phyloP scores from a whole-genome alignment of 2,888 invertebrate genomes.

The Zhuqinia jingwanae region DNA sequence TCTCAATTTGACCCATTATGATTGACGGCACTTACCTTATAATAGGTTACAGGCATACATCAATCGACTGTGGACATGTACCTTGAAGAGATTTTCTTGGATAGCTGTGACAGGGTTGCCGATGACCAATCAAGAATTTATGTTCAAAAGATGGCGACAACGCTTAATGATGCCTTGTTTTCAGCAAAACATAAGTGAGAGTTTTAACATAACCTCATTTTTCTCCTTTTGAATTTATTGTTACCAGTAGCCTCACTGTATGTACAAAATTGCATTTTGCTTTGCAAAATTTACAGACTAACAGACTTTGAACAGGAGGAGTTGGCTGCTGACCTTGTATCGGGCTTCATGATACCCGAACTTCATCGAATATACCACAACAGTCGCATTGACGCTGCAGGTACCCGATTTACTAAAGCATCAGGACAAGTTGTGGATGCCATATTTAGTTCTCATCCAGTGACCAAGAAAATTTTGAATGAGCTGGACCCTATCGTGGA shows the following conservation, averaged over 20 bases:
- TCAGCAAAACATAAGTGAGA: conserved; percentile 47
- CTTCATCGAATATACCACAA: conserved; percentile 71
- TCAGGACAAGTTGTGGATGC: conserved; percentile 75
- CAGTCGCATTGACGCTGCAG: conserved; percentile 66
- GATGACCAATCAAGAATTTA: conserved; percentile 83
- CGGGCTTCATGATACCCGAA: conserved; percentile 82
- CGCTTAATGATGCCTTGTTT: conserved; percentile 84
- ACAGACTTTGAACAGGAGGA: conserved; percentile 81
- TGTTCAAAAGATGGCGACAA: conserved; percentile 83
- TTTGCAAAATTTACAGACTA: conserved; percentile 50
- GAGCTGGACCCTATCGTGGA: conserved; percentile 63
- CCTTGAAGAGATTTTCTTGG: conserved; percentile 85
- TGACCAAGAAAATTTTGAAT: conserved; percentile 67
- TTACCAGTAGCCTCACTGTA: no score
- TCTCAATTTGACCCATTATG: conserved; percentile 9
- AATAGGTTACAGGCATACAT: conserved; percentile 84
- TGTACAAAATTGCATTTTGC: no score
- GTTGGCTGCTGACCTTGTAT: conserved; percentile 82
- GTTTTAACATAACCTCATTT: no score
- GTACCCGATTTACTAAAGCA: conserved; percentile 72
- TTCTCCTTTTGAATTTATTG: background rate
- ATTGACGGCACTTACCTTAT: background rate
- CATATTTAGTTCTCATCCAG: conserved; percentile 71
- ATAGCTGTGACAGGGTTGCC: conserved; percentile 84
- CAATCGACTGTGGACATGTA: conserved; percentile 85